phyloP scores from a whole-genome alignment of 2,113 vertebrate species.

The Pomatorhinus ruficollis region DNA sequence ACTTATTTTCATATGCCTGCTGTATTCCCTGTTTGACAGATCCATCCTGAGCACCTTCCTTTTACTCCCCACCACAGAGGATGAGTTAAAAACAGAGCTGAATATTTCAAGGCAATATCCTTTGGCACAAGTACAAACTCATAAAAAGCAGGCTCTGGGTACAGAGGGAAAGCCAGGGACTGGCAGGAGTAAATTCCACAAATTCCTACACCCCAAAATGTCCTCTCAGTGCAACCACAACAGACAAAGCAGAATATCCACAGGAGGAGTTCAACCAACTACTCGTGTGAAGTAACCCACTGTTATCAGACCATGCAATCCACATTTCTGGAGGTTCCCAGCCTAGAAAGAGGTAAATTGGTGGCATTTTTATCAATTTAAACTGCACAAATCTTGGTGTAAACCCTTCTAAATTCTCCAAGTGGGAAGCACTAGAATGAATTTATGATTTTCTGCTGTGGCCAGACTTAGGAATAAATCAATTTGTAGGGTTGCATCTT shows the following conservation, averaged over 20 bases:
- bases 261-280: neutral
- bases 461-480: neutral
- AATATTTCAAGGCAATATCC: neutral
- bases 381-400: neutral
- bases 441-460: neutral
- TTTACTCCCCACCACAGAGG: neutral
- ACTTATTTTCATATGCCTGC: neutral
- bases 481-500: neutral
- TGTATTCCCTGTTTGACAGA: neutral
- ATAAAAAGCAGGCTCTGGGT: neutral
- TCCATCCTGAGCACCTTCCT: neutral
- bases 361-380: neutral
- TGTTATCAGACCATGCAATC: neutral
- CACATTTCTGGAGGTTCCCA: neutral
- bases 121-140: neutral
- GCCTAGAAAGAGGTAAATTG: neutral
- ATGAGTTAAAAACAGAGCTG: neutral
- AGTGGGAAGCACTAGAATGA: neutral
- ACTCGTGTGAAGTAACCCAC: neutral
- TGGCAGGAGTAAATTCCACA: neutral
- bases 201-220: neutral
- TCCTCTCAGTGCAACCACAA: neutral
- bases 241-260: neutral
- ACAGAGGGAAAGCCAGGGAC: neutral
- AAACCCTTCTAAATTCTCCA: neutral